These are phyloP conservation scores for Paguma larvata DNA, from an alignment of 2,797 vertebrate species.

Conservation along the genomic window DNA sequence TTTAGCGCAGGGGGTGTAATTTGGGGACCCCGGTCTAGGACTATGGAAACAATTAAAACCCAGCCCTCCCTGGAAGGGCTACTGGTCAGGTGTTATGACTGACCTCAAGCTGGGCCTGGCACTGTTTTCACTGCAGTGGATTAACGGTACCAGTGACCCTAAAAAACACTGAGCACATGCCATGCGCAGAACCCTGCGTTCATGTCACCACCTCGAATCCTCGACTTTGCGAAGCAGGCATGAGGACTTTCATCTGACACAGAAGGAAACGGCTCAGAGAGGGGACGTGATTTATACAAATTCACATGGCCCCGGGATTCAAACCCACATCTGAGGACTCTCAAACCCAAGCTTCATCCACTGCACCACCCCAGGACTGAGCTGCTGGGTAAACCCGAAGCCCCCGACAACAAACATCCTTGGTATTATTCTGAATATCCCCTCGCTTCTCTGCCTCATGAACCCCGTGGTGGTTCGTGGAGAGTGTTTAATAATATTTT, in stretches of 20 bases:
- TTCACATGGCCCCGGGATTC: not conserved
- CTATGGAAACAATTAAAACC: not conserved
- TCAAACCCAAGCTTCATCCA: not conserved
- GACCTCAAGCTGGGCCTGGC: not conserved
- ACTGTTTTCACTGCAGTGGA: not conserved
- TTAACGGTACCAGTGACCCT: not conserved
- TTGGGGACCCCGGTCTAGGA: not conserved
- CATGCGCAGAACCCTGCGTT: accelerated
- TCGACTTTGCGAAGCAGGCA: not conserved
- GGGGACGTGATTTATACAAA: not conserved
- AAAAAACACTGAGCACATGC: not conserved
- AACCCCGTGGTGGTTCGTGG: not conserved
- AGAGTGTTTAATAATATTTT: not conserved
- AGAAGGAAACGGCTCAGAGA: not conserved
- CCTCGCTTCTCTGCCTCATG: not conserved
- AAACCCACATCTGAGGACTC: not conserved
- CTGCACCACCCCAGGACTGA: not conserved
- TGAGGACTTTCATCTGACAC: not conserved
- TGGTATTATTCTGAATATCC: not conserved
- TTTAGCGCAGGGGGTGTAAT: not conserved
- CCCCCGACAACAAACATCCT: not conserved
- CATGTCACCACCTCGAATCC: not conserved
- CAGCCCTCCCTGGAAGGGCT: not conserved
- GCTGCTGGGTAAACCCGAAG: not conserved
- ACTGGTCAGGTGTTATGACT: too few species aligned